phyloP scores from a whole-genome alignment of 2,113 vertebrate genomes.

The Larimichthys polyactis region DNA sequence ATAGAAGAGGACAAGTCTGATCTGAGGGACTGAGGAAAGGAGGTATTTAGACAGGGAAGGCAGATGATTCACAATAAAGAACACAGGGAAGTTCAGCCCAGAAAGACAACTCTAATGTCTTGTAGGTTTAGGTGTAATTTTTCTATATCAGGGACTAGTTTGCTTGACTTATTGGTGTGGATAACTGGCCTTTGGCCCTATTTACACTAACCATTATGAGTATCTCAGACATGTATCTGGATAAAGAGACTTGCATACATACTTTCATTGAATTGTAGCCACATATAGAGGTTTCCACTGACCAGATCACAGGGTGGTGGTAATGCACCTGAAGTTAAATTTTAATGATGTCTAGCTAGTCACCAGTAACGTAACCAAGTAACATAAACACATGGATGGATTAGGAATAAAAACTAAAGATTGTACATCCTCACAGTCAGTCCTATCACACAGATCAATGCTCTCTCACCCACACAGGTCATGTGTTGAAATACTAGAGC shows the following conservation, averaged over 20 bases:
- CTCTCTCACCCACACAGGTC: background rate
- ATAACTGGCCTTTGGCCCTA: background rate
- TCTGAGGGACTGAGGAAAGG: slow-evolving; percentile 21
- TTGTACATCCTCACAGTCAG: background rate
- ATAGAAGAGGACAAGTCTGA: slow-evolving; percentile 35
- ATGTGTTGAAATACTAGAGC: background rate
- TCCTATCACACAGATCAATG: background rate
- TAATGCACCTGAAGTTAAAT: background rate
- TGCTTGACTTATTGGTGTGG: background rate
- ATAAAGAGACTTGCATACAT: background rate
- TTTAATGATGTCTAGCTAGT: too few species aligned
- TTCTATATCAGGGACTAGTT: background rate
- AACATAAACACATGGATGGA: background rate
- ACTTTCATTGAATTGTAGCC: background rate
- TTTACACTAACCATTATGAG: too few species aligned
- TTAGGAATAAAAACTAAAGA: background rate
- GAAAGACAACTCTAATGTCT: background rate
- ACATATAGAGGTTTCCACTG: background rate
- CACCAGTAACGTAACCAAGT: background rate
- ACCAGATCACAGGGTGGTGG: background rate
- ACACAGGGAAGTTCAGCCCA: background rate
- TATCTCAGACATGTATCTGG: background rate
- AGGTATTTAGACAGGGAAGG: background rate
- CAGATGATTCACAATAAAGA: background rate
- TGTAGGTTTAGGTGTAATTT: background rate